Conservation (phyloP, 2,888 invertebrate genomes). For the Falcaria lacertinaria region DNA sequence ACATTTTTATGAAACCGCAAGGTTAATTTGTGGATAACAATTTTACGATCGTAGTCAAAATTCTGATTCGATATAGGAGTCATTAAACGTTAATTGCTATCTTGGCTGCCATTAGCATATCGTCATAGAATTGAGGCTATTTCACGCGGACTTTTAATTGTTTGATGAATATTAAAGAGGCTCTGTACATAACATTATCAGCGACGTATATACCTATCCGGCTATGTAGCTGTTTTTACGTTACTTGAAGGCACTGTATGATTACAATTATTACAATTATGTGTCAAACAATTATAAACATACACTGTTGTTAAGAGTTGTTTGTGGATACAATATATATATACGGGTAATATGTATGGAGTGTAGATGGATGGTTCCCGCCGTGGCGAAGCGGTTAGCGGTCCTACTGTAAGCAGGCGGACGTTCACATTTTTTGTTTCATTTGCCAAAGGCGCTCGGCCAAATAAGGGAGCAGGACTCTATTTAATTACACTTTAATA, state of each 20-base stretch:
- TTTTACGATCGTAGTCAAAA: slow-evolving; percentile 33
- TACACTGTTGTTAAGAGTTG: slow-evolving; percentile 47
- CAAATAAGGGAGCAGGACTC: slow-evolving; percentile 56
- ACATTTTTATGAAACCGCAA: slow-evolving; percentile 26
- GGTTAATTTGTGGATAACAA: slow-evolving; percentile 32
- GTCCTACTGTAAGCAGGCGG: slow-evolving; percentile 10
- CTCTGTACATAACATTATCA: slow-evolving; percentile 43
- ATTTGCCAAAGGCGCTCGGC: slow-evolving; percentile 38
- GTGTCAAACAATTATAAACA: slow-evolving; percentile 50
- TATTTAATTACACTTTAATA: slow-evolving; percentile 69
- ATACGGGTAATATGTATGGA: neutral
- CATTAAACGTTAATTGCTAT: slow-evolving; percentile 47
- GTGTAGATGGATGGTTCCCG: slow-evolving; percentile 3
- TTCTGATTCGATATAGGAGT: slow-evolving; percentile 42
- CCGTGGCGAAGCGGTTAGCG: slow-evolving; percentile 12
- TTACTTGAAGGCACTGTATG: slow-evolving; percentile 32
- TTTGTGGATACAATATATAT: slow-evolving; percentile 23
- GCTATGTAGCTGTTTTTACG: slow-evolving; percentile 40
- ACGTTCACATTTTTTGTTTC: slow-evolving; percentile 46
- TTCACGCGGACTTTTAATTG: slow-evolving; percentile 52
- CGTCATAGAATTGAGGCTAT: slow-evolving; percentile 46
- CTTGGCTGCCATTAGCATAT: slow-evolving; percentile 43
- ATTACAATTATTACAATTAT: slow-evolving; percentile 33
- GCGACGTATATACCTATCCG: slow-evolving; percentile 28
- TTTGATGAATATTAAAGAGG: slow-evolving; percentile 60